Evolutionary conservation across 2,797 vertebrate genomes (phyloP), one percentile per base, ranked within the genome.

Genomic region (Scomberomorus guttatus): DNA sequence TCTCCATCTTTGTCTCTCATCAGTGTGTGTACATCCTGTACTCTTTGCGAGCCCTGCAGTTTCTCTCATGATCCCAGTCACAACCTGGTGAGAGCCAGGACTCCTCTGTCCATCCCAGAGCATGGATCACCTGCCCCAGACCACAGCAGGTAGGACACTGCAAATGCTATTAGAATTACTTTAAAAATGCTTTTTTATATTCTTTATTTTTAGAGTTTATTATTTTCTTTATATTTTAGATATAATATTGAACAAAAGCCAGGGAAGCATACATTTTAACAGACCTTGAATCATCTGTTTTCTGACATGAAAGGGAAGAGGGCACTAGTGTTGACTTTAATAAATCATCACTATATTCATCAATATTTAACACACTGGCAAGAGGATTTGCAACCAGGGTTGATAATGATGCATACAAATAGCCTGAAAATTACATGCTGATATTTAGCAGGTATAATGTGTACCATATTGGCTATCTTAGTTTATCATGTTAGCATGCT

Each of bases 1-100:
- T n/a, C 11, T 13, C 56, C 24, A 10, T 67, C 29, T 29, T 44
- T 70, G 2, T 69, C 27, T 61, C 62, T 76, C 39, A 20, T 34
- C 91, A 99, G 97, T 77, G 92, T 98, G 13, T 99, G 98, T 54
- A 96, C 97, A 1, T 95, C 97, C 70, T 99, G 97, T 83, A 98
- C 93, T 25, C 95, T 98, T 69, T 99, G 98, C 86, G 98, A 99
- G 90, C 96, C 95, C 4, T 97, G 97, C 65, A 93, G 95, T 0
- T 98, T 97, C 1, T 92, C 95, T 0, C 98, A 99, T 0, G 96
- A 98, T 64, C 94, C 96, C 50, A 97, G 96, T 82, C 98, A 99
- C 4, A 89, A 97, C 61, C 86, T 99, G 78, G 77, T 99, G 27
- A 97, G 98, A 84, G 93, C 98, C 64, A 90, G 97, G 75, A 97